Conservation (phyloP, 2,888 invertebrate species). For the Sinohyriopsis cumingii region DNA sequence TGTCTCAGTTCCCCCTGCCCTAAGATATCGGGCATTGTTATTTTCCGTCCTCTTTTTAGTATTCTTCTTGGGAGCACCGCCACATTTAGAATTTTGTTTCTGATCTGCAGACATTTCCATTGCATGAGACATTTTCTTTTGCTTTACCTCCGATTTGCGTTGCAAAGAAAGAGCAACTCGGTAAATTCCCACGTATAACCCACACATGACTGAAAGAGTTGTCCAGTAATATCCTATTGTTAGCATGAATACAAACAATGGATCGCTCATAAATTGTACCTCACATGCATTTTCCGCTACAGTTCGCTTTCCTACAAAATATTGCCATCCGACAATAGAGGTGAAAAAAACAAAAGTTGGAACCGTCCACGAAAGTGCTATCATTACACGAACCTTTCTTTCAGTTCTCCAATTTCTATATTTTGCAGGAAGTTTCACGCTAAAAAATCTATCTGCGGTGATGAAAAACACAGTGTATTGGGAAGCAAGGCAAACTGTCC, state of each 20-base stretch:
- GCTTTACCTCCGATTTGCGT: slow-evolving; percentile 95
- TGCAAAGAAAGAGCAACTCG: slow-evolving; percentile 98
- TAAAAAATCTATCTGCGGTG: slow-evolving; percentile 98
- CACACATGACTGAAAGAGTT: slow-evolving; percentile 93
- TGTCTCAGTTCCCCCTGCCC: slow-evolving; percentile 39
- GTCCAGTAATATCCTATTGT: slow-evolving; percentile 99
- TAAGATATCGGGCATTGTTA: slow-evolving; percentile 40
- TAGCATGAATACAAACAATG: slow-evolving; percentile 95
- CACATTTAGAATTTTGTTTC: slow-evolving; percentile 22
- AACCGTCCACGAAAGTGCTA: slow-evolving; percentile 96
- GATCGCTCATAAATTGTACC: slow-evolving; percentile 97
- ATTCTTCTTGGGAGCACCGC: slow-evolving; percentile 18
- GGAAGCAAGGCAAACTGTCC: slow-evolving; percentile 98
- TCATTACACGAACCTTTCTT: slow-evolving; percentile 93
- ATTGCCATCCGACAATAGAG: slow-evolving; percentile 99
- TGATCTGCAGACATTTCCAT: slow-evolving; percentile 69
- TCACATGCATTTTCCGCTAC: slow-evolving; percentile 91
- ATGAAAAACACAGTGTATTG: slow-evolving; percentile 99
- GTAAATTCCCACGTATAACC: slow-evolving; percentile 97
- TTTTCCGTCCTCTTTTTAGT: slow-evolving; percentile 41
- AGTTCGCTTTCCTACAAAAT: slow-evolving; percentile 94
- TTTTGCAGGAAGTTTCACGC: slow-evolving; percentile 97
- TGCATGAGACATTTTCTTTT: slow-evolving; percentile 79
- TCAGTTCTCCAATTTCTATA: slow-evolving; percentile 98
- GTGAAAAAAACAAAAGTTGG: slow-evolving; percentile 97